These are phyloP conservation scores for Poecile montanus DNA, from an alignment of 2,797 vertebrate genomes.

Conservation along the genomic window DNA sequence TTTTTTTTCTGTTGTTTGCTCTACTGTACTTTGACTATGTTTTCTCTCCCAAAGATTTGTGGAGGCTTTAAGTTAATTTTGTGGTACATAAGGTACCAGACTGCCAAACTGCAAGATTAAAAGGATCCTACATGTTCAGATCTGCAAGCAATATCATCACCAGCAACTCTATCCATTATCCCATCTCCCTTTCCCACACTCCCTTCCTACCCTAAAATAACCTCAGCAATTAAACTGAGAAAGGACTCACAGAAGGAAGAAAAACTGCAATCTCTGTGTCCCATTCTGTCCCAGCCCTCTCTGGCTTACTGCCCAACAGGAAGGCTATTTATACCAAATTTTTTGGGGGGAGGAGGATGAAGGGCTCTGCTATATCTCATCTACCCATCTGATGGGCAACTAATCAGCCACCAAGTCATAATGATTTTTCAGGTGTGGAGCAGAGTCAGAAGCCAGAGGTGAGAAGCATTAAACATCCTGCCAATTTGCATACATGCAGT, in stretches of 20 bases:
- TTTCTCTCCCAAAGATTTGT: background rate
- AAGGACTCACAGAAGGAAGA: background rate
- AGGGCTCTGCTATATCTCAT: background rate
- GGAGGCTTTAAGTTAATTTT: constrained; percentile 19
- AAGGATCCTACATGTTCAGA: background rate
- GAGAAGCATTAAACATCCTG: background rate
- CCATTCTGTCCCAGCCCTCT: background rate
- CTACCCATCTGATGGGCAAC: background rate
- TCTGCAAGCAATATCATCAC: background rate
- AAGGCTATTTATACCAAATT: background rate
- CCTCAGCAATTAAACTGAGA: background rate
- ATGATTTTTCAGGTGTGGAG: background rate
- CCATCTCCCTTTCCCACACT: background rate
- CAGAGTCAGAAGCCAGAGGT: background rate
- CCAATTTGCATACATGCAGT: background rate
- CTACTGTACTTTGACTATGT: background rate
- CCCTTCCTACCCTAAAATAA: background rate
- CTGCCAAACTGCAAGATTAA: background rate
- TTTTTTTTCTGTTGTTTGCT: background rate
- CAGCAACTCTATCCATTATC: background rate
- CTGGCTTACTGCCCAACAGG: constrained; percentile 6
- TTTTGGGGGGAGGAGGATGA: background rate
- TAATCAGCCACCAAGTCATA: background rate
- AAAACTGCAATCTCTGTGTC: background rate
- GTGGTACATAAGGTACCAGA: background rate